Conservation (phyloP, 2,113 vertebrate species). For the Caracal caracal region DNA sequence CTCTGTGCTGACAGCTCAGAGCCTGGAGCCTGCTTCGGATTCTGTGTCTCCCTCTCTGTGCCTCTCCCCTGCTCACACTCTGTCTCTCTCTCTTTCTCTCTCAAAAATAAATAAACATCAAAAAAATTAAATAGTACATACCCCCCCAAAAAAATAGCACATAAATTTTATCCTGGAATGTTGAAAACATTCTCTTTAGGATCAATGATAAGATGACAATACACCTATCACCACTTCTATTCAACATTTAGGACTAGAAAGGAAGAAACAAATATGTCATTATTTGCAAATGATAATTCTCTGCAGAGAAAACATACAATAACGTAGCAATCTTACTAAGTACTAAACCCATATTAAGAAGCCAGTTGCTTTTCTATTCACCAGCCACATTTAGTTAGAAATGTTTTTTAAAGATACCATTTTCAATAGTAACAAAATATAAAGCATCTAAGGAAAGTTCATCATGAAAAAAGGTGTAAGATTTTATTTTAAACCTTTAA, state of each 20-base stretch:
- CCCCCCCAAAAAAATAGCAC: neutral
- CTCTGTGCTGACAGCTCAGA: too few relatives aligned
- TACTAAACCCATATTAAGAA: neutral
- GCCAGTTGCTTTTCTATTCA: neutral
- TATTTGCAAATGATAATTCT: neutral
- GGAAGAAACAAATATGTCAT: conserved; percentile 27
- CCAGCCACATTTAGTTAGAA: neutral
- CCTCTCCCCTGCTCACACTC: too few relatives aligned
- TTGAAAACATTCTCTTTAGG: neutral
- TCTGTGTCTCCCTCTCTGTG: too few relatives aligned
- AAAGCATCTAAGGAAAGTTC: neutral
- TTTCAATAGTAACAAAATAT: conserved; percentile 31
- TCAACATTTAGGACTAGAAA: neutral
- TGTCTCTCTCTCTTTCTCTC: too few relatives aligned
- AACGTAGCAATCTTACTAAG: neutral
- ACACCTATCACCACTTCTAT: neutral
- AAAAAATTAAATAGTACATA: too few relatives aligned
- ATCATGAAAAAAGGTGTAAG: neutral
- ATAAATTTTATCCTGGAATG: neutral
- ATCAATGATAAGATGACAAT: neutral
- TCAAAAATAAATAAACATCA: too few relatives aligned
- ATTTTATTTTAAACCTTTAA: conserved; percentile 9
- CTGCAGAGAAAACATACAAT: neutral
- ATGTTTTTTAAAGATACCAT: neutral
- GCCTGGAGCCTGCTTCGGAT: too few relatives aligned